phyloP scores from a whole-genome alignment of 2,113 vertebrate species.

The Phylloscopus trochilus region DNA sequence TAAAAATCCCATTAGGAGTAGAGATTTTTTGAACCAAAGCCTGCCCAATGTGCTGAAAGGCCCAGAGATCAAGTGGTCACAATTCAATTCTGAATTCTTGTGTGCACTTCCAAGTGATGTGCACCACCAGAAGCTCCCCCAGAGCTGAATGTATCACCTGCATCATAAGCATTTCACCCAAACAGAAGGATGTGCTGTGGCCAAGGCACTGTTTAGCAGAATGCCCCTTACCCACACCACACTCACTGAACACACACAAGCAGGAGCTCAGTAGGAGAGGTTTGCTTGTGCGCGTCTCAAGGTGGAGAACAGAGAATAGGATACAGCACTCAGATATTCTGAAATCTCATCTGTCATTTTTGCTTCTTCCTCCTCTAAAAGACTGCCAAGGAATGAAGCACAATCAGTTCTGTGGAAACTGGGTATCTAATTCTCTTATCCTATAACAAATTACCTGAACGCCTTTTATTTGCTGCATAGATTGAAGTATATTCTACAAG shows the following conservation, averaged over 20 bases:
- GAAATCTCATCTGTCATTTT: neutral
- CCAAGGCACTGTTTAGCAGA: neutral
- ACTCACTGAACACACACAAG: accelerated
- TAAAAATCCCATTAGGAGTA: neutral
- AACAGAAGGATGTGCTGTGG: neutral
- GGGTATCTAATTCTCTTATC: neutral
- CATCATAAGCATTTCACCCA: neutral
- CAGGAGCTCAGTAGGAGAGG: neutral
- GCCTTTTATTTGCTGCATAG: neutral
- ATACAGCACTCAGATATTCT: neutral
- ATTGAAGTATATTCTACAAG: neutral
- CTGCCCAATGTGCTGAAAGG: neutral
- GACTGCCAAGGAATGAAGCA: neutral
- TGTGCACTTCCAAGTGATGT: neutral
- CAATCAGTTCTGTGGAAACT: neutral
- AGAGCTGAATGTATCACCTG: neutral
- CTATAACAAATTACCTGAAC: neutral
- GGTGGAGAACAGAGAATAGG: neutral
- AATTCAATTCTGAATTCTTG: neutral
- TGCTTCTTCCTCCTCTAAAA: neutral
- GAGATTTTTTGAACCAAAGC: neutral
- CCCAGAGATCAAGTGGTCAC: neutral
- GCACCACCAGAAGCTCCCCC: neutral
- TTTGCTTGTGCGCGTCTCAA: neutral
- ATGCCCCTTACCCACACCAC: neutral